Evolutionary conservation across 2,888 invertebrate species (phyloP).

Genomic region (Hydriomena furcata): DNA sequence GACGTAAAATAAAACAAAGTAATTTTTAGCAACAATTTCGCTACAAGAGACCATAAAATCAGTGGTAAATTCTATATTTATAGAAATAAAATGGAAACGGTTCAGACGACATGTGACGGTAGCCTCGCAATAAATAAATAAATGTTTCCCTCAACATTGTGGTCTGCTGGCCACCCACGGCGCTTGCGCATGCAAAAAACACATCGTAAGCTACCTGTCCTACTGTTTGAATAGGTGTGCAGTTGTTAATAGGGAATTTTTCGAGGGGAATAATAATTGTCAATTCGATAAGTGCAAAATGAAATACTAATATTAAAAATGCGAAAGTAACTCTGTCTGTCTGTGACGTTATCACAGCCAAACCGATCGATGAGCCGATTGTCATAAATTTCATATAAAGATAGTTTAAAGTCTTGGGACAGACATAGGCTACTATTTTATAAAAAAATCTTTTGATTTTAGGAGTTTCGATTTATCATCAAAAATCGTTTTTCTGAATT

Average conservation of each 20-base stretch:
- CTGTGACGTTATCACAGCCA: too few species aligned
- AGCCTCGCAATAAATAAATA: slow-evolving; percentile 53
- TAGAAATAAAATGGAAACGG: slow-evolving; percentile 17
- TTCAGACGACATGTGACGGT: slow-evolving; percentile 45
- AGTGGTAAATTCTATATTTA: slow-evolving; percentile 13
- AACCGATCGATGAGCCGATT: too few species aligned
- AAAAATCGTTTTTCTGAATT: too few species aligned
- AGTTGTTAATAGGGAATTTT: slow-evolving; percentile 36
- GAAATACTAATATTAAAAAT: background rate
- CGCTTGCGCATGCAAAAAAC: slow-evolving; percentile 55
- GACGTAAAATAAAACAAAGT: background rate
- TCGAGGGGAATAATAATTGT: slow-evolving; percentile 31
- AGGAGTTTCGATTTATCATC: too few species aligned
- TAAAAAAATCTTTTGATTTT: too few species aligned
- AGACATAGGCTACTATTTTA: too few species aligned
- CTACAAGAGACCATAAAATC: slow-evolving; percentile 9
- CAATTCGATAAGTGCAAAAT: slow-evolving; percentile 25
- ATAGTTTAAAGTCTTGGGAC: too few species aligned
- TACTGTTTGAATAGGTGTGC: slow-evolving; percentile 41
- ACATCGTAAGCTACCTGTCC: slow-evolving; percentile 40
- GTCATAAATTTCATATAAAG: too few species aligned
- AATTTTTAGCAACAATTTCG: slow-evolving; percentile 3
- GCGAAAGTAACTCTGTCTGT: too few species aligned
- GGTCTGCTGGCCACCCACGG: slow-evolving; percentile 50
- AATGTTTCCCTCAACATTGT: slow-evolving; percentile 47